Evolutionary conservation across 2,888 invertebrate species (phyloP), one percentile per base, ranked within the genome.

Genomic region (Cancer borealis): DNA sequence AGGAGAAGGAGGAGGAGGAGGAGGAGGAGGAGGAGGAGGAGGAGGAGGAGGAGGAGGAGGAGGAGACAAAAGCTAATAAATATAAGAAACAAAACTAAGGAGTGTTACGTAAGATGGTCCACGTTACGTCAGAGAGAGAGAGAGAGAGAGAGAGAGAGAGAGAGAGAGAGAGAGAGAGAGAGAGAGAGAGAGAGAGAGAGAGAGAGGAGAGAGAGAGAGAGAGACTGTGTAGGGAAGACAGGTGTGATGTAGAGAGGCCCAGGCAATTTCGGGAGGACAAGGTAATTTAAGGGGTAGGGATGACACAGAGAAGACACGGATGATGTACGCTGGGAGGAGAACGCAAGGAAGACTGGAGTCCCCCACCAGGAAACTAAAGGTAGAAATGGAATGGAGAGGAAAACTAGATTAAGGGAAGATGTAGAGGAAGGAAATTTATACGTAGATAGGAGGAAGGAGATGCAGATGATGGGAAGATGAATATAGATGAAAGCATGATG

Each of bases 231-330:
- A 73, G 73, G 73, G 73, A 73, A 73, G 73, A 73, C 73, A 73
- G 73, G 73, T 73, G 73, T 73, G 73, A 73, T 73, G 73, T 73
- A 73, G 73, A 73, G 73, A 73, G 73, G 73, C 73, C 73, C 73
- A 73, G 73, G 73, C 73, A 73, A 73, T 73, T 73, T 73, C 73
- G 73, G 73, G 3, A 21, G 73, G 73, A 73, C n/a, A 73, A 73
- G 73, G 73, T 73, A 73, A 73, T 73, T 73, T 73, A 73, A 26
- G 73, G 73, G n/a, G 21, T n/a, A 73, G 73, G 73, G n/a, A 73
- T n/a, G 73, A 73, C 73, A 26, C 26, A 73, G 73, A 26, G 73
- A 54, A 73, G 73, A 73, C 73, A 73, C n/a, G 21, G n/a, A n/a
- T 73, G 73, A 73, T 73, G 73, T 73, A 73, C 73, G 0, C 73